Percentiles rank a stretch among this genome's conserved stretches.
phyloP scores from a whole-genome alignment of 1,140 invertebrate species.

The Polypedilum pembai region DNA sequence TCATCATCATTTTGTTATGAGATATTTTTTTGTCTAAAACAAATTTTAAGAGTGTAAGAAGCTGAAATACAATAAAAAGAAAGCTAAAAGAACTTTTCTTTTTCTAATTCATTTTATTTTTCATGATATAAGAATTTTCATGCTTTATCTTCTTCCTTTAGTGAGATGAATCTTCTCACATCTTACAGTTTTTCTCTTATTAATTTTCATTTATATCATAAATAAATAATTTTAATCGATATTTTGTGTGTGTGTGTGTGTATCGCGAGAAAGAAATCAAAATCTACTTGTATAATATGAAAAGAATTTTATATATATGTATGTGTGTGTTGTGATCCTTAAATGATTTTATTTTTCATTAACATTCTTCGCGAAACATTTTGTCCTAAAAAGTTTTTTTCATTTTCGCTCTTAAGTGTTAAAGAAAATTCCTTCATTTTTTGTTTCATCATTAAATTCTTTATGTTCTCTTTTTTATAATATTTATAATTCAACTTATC shows the following conservation, averaged over 20 bases:
- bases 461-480: background rate
- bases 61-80: background rate
- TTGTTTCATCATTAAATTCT: constrained; percentile 6
- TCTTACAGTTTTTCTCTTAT: constrained; percentile 8
- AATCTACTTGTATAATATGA: background rate
- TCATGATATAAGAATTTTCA: constrained; percentile 14
- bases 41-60: constrained; percentile 8
- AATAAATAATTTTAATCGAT: constrained; percentile 15
- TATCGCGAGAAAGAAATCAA: constrained; percentile 17
- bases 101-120: constrained; percentile 20
- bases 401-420: background rate
- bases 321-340: too few species aligned
- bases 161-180: background rate
- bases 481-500: too few species aligned
- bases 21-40: background rate
- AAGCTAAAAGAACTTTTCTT: background rate
- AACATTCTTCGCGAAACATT: background rate
- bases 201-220: constrained; percentile 14
- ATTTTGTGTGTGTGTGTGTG: background rate
- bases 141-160: background rate
- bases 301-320: too few species aligned
- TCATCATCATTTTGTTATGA: background rate
- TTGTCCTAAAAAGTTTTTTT: background rate
- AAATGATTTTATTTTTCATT: background rate
- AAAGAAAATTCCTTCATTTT: background rate